Percentiles rank a stretch among this genome's conserved stretches.
These are phyloP conservation scores for Bujurquina vittata DNA, from an alignment of 2,113 vertebrate genomes.

Conservation along the genomic window DNA sequence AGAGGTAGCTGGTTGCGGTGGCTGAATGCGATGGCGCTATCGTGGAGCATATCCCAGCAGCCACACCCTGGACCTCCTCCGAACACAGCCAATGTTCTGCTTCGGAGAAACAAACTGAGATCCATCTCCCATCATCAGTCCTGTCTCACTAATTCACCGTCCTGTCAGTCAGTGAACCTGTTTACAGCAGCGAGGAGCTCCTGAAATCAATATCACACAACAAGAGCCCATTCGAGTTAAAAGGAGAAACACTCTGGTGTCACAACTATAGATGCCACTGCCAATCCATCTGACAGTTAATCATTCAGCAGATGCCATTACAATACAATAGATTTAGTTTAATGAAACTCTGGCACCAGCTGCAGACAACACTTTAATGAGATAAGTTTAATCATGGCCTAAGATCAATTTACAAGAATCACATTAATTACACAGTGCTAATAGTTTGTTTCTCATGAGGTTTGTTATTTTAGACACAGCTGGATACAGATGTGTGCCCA, in stretches of 20 bases:
- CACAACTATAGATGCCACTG: not conserved
- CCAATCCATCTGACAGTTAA: not conserved
- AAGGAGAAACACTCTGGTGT: not conserved
- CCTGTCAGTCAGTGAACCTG: slow-evolving; percentile 15
- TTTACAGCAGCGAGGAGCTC: not conserved
- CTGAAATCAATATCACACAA: slow-evolving; percentile 1
- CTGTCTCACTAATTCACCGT: not conserved
- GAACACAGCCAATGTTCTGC: not conserved
- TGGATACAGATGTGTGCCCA: fast-evolving
- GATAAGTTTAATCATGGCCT: not conserved
- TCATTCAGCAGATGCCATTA: not conserved
- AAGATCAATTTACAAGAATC: not conserved
- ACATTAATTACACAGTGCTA: not conserved
- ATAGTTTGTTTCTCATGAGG: not conserved
- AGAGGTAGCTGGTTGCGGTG: not conserved
- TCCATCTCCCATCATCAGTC: not conserved
- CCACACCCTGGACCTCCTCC: no score
- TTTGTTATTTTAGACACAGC: not conserved
- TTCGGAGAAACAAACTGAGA: not conserved
- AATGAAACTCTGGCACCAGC: not conserved
- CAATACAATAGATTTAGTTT: not conserved
- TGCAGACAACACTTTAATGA: not conserved
- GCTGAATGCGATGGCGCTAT: not conserved
- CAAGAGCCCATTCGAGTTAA: not conserved
- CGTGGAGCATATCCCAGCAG: no score